phyloP scores from a whole-genome alignment of 37 sponge, comb jelly and placozoan genomes.

The Oscarella lobularis region DNA sequence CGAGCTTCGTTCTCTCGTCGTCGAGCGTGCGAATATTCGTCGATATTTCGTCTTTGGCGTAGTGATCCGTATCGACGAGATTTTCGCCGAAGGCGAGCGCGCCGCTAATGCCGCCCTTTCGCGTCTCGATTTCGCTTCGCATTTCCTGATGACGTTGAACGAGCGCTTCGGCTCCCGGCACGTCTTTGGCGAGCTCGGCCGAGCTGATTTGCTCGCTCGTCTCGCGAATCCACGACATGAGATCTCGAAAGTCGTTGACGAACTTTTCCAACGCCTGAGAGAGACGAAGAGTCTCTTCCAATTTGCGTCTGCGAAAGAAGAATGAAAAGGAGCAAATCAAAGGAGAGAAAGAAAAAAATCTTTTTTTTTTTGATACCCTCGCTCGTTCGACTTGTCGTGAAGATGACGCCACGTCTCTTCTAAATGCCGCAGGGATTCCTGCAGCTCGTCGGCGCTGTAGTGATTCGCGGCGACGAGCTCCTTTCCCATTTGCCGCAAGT shows the following conservation, averaged over 20 bases:
- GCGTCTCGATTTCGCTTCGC: not conserved
- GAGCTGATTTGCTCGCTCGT: not conserved
- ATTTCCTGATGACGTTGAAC: not conserved
- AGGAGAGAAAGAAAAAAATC: not conserved
- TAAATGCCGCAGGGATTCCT: not conserved
- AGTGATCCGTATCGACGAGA: not conserved
- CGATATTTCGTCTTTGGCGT: not conserved
- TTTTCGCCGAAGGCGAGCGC: not conserved
- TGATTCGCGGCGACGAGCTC: not conserved
- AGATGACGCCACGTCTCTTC: not conserved
- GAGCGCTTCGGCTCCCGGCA: not conserved
- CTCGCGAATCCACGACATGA: not conserved
- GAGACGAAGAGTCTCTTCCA: not conserved
- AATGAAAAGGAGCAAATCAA: not conserved
- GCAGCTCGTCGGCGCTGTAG: not conserved
- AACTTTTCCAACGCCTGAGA: not conserved
- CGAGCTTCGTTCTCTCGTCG: not conserved
- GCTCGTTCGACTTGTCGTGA: not conserved
- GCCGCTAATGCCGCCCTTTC: not conserved
- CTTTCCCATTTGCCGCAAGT: not conserved
- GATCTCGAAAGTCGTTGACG: not conserved
- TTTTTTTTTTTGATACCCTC: slow-evolving; percentile 3
- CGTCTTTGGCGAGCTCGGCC: not conserved
- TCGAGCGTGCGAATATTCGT: not conserved
- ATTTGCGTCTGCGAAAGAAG: not conserved